phyloP scores from a whole-genome alignment of 2,888 invertebrate species.

The Scaptomyza flava region DNA sequence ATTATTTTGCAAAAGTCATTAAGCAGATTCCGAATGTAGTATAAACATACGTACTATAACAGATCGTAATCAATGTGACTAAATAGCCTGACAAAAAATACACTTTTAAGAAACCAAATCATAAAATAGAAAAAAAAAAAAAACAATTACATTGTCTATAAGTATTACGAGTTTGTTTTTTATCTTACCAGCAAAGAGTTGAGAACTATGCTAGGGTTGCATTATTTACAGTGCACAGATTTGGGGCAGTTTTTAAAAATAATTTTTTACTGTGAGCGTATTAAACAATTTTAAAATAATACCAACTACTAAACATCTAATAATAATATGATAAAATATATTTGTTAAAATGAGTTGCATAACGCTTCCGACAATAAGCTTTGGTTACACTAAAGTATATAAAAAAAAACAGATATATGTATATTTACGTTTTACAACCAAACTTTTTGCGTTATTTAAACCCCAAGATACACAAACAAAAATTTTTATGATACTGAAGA shows the following conservation, averaged over 20 bases:
- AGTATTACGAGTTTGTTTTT: constrained; percentile 8
- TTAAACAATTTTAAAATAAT: constrained; percentile 24
- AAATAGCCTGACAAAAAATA: constrained; percentile 39
- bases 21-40: constrained; percentile 19
- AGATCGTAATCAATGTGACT: constrained; percentile 23
- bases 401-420: constrained; percentile 17
- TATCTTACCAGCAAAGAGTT: constrained; percentile 11
- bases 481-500: constrained; percentile 21
- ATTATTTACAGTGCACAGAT: constrained; percentile 38
- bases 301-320: constrained; percentile 34
- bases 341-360: constrained; percentile 67
- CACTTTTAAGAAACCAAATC: constrained; percentile 15
- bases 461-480: constrained; percentile 15
- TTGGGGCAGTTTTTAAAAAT: constrained; percentile 42
- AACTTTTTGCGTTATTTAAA: constrained; percentile 52
- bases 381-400: constrained; percentile 80
- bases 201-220: constrained; percentile 14
- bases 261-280: constrained; percentile 18
- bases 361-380: constrained; percentile 84
- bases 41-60: background rate
- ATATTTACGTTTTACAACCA: constrained; percentile 58
- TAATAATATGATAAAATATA: constrained; percentile 24
- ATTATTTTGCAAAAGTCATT: constrained; percentile 40
- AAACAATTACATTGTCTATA: constrained; percentile 16
- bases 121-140: background rate